Conservation (phyloP, 1,140 invertebrate genomes). For the Carposina sasakii region DNA sequence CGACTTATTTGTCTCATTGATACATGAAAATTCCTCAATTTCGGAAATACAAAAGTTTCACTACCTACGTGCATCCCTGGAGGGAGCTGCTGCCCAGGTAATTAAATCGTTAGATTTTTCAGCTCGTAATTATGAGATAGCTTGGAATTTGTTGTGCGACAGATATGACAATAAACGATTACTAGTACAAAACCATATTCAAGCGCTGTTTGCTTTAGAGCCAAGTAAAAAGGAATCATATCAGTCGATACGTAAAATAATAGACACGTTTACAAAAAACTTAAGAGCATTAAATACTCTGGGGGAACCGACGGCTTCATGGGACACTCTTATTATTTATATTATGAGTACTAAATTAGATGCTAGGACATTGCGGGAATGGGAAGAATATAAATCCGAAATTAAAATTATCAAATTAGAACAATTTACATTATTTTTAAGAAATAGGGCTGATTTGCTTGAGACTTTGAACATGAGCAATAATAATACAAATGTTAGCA, state of each 20-base stretch:
- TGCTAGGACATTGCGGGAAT: conserved; percentile 6
- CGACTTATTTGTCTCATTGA: conserved; percentile 4
- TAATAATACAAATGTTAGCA: not conserved
- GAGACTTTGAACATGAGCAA: not conserved
- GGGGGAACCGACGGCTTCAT: conserved; percentile 8
- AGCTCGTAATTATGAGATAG: conserved; percentile 1
- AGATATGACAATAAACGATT: conserved; percentile 8
- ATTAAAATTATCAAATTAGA: conserved; percentile 2
- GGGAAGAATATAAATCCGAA: conserved; percentile 10
- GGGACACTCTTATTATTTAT: conserved; percentile 12
- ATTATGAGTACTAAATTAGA: conserved; percentile 7
- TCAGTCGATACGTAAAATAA: conserved; percentile 6
- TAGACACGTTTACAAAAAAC: conserved; percentile 8
- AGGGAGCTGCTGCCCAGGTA: not conserved
- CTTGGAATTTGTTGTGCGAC: conserved; percentile 5
- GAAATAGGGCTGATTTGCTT: conserved; percentile 2
- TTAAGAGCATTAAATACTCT: conserved; percentile 6
- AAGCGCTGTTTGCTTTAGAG: conserved; percentile 4
- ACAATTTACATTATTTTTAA: not conserved
- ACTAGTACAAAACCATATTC: conserved; percentile 2
- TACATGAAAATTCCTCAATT: not conserved
- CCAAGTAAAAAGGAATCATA: conserved; percentile 8
- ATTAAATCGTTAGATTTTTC: conserved; percentile 1
- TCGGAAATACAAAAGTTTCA: conserved; percentile 1
- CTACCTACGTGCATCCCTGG: conserved; percentile 5